Percentiles rank a stretch among this genome's conserved stretches.
Conservation (phyloP, 2,888 invertebrate species). For the Dorcus hopei region DNA sequence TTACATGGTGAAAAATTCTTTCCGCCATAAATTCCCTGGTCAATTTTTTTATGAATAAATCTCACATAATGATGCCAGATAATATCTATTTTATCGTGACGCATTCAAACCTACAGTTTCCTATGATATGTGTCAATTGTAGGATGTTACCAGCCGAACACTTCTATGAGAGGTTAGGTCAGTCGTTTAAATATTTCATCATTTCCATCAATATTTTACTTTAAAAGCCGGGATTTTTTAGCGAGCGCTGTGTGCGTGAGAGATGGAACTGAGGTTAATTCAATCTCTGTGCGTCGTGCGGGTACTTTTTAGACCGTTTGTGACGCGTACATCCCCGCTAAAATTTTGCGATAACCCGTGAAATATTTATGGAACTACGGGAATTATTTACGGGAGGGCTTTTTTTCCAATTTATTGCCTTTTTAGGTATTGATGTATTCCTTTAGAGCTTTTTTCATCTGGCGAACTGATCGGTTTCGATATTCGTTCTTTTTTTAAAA, state of each 20-base stretch:
- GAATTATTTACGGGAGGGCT: conserved; percentile 25
- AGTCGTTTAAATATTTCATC: conserved; percentile 43
- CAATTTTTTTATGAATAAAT: too few relatives aligned
- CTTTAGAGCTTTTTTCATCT: conserved; percentile 17
- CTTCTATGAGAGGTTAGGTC: conserved; percentile 34
- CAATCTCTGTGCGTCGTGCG: conserved; percentile 38
- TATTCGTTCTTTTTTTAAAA: conserved; percentile 13
- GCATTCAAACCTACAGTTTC: too few relatives aligned
- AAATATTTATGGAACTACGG: conserved; percentile 35
- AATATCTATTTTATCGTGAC: too few relatives aligned
- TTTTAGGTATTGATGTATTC: conserved; percentile 28
- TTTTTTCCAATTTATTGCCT: conserved; percentile 28
- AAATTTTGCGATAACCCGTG: conserved; percentile 39
- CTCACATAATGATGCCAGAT: too few relatives aligned
- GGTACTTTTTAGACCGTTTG: conserved; percentile 30
- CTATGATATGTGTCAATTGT: too few relatives aligned
- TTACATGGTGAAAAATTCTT: too few relatives aligned
- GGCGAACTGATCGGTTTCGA: conserved; percentile 7
- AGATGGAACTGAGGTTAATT: conserved; percentile 37
- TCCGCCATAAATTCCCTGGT: too few relatives aligned
- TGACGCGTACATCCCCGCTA: conserved; percentile 34
- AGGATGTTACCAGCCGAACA: conserved; percentile 1
- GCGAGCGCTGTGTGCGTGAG: conserved; percentile 18
- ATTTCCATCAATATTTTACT: conserved; percentile 41
- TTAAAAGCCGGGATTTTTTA: conserved; percentile 24